Conservation (phyloP, 2,797 vertebrate species). For the Micrastur ruficollis region DNA sequence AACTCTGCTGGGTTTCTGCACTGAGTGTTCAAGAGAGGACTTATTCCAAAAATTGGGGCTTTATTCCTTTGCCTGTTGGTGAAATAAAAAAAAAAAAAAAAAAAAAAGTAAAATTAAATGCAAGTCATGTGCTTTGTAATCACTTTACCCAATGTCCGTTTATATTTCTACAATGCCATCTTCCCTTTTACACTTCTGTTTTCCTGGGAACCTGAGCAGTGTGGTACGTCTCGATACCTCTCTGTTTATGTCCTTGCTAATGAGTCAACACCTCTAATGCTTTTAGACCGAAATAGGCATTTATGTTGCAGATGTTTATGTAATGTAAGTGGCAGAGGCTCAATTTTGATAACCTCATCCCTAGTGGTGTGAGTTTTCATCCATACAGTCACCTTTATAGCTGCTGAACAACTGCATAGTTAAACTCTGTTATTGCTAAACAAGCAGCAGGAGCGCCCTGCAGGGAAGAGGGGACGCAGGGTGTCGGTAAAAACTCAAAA, state of each 20-base stretch:
- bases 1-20: neutral
- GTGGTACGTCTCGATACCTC: neutral
- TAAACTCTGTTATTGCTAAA: neutral
- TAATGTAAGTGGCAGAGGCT: neutral
- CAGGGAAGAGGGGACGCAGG: neutral
- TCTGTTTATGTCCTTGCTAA: neutral
- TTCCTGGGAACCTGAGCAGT: neutral
- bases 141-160: neutral
- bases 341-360: neutral
- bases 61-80: neutral
- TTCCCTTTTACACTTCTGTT: neutral
- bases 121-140: neutral
- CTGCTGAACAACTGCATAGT: neutral
- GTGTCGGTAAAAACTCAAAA: rapidly evolving
- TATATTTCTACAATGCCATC: neutral
- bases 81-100: neutral
- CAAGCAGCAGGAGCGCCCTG: neutral
- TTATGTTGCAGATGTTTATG: neutral
- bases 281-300: neutral
- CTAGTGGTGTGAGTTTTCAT: neutral
- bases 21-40: neutral
- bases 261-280: neutral
- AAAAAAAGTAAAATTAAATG: neutral
- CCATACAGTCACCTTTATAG: neutral
- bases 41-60: neutral